Conservation (phyloP, 2,113 vertebrate genomes). For the Paramormyrops kingsleyae region DNA sequence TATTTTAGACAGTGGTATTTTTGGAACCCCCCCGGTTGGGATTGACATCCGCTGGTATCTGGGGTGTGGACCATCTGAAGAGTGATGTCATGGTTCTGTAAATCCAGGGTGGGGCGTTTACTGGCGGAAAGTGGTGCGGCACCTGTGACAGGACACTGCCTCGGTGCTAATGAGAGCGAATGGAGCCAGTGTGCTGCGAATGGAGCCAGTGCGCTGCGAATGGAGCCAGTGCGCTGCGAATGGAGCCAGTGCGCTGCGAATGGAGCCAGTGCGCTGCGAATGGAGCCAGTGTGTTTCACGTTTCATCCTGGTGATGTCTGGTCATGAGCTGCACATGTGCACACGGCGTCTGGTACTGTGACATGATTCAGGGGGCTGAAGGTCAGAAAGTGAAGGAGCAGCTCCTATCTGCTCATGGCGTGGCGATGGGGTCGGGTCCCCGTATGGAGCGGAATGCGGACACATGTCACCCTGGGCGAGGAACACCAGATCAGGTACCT, state of each 20-base stretch:
- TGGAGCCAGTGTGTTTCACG: background rate
- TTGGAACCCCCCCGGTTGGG: background rate
- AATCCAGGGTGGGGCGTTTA: conserved; percentile 31
- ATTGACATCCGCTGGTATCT: background rate
- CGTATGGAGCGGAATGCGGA: background rate
- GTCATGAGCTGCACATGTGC: background rate
- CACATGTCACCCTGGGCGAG: background rate
- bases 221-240: background rate
- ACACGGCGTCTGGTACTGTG: background rate
- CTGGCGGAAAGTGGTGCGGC: conserved; percentile 28
- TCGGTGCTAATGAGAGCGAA: background rate
- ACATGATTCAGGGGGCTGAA: background rate
- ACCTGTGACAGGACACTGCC: background rate
- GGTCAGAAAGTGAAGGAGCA: background rate
- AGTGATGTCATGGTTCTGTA: conserved; percentile 14
- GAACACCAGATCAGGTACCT: background rate
- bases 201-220: background rate
- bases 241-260: background rate
- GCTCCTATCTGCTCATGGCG: background rate
- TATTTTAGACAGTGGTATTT: background rate
- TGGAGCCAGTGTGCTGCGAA: background rate
- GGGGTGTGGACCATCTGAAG: background rate
- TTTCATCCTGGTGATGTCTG: background rate
- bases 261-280: background rate
- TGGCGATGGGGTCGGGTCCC: background rate